These are phyloP conservation scores for Aplidium turbinatum DNA, from an alignment of 23 tunicate species.

Conservation along the genomic window DNA sequence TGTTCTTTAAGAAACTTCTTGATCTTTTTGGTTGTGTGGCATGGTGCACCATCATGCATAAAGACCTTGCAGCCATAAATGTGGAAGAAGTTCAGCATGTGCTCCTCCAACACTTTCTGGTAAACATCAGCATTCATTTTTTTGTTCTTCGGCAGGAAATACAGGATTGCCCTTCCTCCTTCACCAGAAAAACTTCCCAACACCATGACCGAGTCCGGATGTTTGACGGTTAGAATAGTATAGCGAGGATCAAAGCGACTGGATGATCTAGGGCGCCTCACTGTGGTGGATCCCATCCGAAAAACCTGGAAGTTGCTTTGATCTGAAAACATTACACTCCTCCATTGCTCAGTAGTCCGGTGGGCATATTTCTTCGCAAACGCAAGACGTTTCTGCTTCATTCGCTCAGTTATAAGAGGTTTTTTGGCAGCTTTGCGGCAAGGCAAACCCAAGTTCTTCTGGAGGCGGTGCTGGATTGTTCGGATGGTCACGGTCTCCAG, in stretches of 20 bases:
- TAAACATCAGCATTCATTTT: conserved; percentile 30
- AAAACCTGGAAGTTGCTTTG: conserved; percentile 29
- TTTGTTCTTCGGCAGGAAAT: conserved; percentile 38
- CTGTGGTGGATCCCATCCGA: conserved; percentile 33
- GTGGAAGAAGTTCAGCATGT: conserved; percentile 36
- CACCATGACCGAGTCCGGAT: conserved; percentile 25
- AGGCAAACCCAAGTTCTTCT: conserved; percentile 9
- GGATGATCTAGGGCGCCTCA: conserved; percentile 33
- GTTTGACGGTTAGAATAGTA: conserved; percentile 16
- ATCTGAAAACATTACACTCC: conserved; percentile 27
- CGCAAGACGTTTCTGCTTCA: conserved; percentile 12
- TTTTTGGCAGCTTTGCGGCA: conserved; percentile 32
- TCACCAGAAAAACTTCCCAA: conserved; percentile 33
- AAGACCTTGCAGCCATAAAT: conserved; percentile 6
- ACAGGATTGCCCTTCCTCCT: conserved; percentile 14
- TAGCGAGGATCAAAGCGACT: conserved; percentile 29
- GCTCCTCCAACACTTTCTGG: conserved; percentile 18
- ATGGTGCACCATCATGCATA: background rate
- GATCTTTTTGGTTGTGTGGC: conserved; percentile 10
- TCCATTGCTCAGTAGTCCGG: conserved; percentile 21
- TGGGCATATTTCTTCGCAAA: conserved; percentile 15
- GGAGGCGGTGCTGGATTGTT: conserved; percentile 12
- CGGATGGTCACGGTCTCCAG: conserved; percentile 15
- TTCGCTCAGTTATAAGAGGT: conserved; percentile 19
- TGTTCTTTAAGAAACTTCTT: no score